These are phyloP conservation scores for Cuniculus paca DNA, from an alignment of 2,797 vertebrate genomes.

Conservation along the genomic window DNA sequence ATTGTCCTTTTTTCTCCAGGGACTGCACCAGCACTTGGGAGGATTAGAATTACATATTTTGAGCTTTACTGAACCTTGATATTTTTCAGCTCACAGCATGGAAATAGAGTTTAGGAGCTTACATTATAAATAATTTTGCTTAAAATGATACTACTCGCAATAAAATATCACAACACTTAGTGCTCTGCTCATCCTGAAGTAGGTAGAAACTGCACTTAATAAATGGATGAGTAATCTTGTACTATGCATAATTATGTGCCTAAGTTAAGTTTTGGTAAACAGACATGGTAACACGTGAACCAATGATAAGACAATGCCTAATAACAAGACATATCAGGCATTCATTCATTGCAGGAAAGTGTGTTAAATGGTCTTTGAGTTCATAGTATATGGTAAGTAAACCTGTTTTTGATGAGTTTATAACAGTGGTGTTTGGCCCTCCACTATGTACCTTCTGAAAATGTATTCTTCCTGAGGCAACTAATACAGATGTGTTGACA, in stretches of 20 bases:
- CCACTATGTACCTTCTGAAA: slow-evolving; percentile 55
- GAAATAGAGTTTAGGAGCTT: slow-evolving; percentile 54
- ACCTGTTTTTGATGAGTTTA: slow-evolving; percentile 68
- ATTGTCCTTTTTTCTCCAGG: background rate
- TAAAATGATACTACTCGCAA: slow-evolving; percentile 20
- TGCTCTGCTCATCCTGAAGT: slow-evolving; percentile 8
- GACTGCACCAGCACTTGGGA: background rate
- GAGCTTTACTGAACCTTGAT: slow-evolving; percentile 34
- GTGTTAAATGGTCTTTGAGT: slow-evolving; percentile 52
- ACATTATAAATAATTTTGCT: slow-evolving; percentile 57
- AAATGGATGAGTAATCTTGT: background rate
- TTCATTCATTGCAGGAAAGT: background rate
- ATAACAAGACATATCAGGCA: background rate
- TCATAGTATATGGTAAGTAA: background rate
- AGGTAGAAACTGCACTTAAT: slow-evolving; percentile 29
- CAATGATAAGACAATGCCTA: slow-evolving; percentile 7
- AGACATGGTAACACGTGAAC: background rate
- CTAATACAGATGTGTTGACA: slow-evolving; percentile 57
- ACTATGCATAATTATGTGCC: background rate
- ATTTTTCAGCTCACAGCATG: slow-evolving; percentile 48
- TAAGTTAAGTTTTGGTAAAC: slow-evolving; percentile 47
- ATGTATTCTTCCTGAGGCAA: slow-evolving; percentile 53
- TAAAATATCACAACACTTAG: slow-evolving; percentile 37
- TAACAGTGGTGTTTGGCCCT: slow-evolving; percentile 51
- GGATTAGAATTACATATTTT: slow-evolving; percentile 55